These are phyloP conservation scores for Hemicordylus capensis DNA, from an alignment of 2,113 vertebrate genomes.

Conservation along the genomic window DNA sequence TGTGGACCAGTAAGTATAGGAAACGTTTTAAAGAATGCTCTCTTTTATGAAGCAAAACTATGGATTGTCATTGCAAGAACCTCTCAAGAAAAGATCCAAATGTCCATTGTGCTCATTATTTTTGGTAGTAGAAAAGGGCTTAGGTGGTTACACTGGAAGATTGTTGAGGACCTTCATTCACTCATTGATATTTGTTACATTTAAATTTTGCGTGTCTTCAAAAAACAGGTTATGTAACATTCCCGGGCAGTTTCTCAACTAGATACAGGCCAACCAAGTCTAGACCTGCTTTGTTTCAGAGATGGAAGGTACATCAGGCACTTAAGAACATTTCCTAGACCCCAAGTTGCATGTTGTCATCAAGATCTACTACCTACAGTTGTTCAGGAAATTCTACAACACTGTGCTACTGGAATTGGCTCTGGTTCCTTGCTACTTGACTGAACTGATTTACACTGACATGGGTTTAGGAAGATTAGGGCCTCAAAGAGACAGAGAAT, in stretches of 20 bases:
- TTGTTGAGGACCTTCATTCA: not conserved
- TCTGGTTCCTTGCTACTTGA: not conserved
- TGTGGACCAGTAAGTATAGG: conserved; percentile 87
- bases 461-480: not conserved
- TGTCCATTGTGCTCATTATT: not conserved
- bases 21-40: not conserved
- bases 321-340: not conserved
- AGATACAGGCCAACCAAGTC: not conserved
- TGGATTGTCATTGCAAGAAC: not conserved
- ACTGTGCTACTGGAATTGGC: not conserved
- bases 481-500: not conserved
- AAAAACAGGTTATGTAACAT: not conserved
- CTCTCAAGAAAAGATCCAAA: not conserved
- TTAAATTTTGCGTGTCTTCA: not conserved
- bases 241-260: not conserved
- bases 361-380: not conserved
- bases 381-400: not conserved
- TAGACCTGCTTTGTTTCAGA: not conserved
- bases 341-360: not conserved
- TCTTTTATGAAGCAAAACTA: not conserved
- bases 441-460: not conserved
- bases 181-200: not conserved
- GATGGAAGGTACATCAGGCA: not conserved
- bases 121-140: not conserved
- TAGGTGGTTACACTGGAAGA: not conserved